Conservation (phyloP, 2,888 invertebrate genomes). For the Galerucella pusilla region DNA sequence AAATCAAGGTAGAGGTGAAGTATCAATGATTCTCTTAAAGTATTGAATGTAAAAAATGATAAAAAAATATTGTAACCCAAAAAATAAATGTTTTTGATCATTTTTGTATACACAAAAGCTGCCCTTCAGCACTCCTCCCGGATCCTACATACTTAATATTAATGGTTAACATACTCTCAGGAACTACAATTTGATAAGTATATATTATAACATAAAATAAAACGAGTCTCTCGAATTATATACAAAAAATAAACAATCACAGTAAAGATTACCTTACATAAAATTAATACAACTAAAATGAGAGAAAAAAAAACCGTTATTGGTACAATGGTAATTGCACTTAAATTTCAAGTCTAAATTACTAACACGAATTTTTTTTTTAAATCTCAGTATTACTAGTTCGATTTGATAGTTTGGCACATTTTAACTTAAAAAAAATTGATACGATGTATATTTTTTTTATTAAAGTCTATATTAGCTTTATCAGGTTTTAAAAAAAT, state of each 20-base stretch:
- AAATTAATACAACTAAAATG: slow-evolving; percentile 42
- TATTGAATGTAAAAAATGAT: not conserved
- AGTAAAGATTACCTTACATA: slow-evolving; percentile 55
- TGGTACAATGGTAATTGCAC: slow-evolving; percentile 58
- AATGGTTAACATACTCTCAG: slow-evolving; percentile 60
- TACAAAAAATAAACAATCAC: slow-evolving; percentile 60
- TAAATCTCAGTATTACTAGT: slow-evolving; percentile 37
- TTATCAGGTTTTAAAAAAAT: not conserved
- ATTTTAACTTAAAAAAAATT: slow-evolving; percentile 40
- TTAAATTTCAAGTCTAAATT: slow-evolving; percentile 52
- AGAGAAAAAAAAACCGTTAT: slow-evolving; percentile 47
- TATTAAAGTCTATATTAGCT: slow-evolving; percentile 37
- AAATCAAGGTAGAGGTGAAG: not conserved
- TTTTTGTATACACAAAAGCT: not conserved
- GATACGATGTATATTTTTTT: slow-evolving; percentile 22
- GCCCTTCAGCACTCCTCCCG: slow-evolving; percentile 15
- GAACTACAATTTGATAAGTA: slow-evolving; percentile 57
- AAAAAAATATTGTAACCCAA: too few species aligned
- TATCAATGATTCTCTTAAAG: not conserved
- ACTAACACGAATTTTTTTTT: slow-evolving; percentile 45
- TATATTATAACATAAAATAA: slow-evolving; percentile 54
- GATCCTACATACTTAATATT: slow-evolving; percentile 52
- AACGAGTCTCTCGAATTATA: slow-evolving; percentile 57
- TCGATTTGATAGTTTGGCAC: slow-evolving; percentile 54
- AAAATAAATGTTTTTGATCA: not conserved